Conservation (phyloP, 2,113 vertebrate species). For the Zosterops lateralis region DNA sequence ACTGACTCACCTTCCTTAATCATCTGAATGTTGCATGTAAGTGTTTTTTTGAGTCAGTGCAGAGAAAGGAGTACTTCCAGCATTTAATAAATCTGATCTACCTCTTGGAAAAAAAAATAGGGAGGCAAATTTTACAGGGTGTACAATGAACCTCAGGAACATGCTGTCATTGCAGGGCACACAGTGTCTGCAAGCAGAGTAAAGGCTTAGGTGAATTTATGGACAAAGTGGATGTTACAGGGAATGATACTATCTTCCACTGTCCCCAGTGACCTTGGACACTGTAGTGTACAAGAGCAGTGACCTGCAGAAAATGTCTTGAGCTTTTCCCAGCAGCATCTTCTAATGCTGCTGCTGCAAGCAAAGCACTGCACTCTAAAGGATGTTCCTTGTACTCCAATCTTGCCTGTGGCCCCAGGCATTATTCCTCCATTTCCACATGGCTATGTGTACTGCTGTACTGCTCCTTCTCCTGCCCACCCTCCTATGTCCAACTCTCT, state of each 20-base stretch:
- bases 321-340: neutral
- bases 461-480: neutral
- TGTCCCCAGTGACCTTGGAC: neutral
- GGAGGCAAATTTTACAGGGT: neutral
- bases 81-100: neutral
- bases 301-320: neutral
- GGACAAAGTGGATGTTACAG: neutral
- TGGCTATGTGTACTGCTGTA: neutral
- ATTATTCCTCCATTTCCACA: neutral
- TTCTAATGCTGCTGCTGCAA: neutral
- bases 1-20: neutral
- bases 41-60: neutral
- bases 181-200: neutral
- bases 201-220: neutral
- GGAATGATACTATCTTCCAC: neutral
- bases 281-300: neutral
- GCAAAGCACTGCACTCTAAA: neutral
- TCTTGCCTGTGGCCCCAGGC: neutral
- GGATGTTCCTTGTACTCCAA: neutral
- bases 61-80: neutral
- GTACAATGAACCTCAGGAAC: neutral
- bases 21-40: rapidly evolving
- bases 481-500: neutral
- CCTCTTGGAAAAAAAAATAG: neutral
- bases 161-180: neutral